Percentiles rank a stretch among this genome's conserved stretches.
Evolutionary conservation across 2,113 vertebrate species (phyloP).

Genomic region (Anarrhichthys ocellatus): DNA sequence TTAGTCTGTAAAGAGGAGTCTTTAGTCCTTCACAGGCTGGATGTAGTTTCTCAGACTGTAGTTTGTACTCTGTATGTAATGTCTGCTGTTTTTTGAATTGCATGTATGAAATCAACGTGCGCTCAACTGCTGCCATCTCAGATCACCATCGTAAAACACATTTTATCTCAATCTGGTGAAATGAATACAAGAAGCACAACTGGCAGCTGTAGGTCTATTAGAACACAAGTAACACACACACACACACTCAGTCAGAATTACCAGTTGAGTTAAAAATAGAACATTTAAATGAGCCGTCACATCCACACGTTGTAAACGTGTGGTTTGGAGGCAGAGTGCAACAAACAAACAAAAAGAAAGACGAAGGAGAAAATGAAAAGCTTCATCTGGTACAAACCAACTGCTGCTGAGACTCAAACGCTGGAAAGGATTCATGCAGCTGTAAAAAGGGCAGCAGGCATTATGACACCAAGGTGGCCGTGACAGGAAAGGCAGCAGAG

Average conservation of each 20-base stretch:
- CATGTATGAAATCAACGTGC: too few species aligned
- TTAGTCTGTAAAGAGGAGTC: too few species aligned
- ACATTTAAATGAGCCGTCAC: neutral
- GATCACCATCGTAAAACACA: neutral
- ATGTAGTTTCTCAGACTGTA: too few species aligned
- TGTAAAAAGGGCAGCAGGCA: slow-evolving; percentile 31
- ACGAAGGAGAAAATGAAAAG: neutral
- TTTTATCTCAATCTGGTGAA: neutral
- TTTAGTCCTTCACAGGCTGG: too few species aligned
- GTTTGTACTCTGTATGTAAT: too few species aligned
- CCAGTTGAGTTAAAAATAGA: neutral
- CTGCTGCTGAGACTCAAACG: neutral
- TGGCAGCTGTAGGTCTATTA: neutral
- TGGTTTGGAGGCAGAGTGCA: neutral
- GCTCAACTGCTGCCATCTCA: too few species aligned
- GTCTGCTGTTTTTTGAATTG: neutral
- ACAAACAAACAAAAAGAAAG: neutral
- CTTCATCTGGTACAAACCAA: neutral
- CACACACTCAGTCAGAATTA: neutral
- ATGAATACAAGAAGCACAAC: neutral
- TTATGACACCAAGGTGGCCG: slow-evolving; percentile 15
- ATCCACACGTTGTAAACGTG: neutral
- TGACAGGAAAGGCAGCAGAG: neutral
- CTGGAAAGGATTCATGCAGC: neutral
- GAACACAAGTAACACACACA: neutral